Evolutionary conservation across 2,888 invertebrate species (phyloP).

Genomic region (Idaea aversata): DNA sequence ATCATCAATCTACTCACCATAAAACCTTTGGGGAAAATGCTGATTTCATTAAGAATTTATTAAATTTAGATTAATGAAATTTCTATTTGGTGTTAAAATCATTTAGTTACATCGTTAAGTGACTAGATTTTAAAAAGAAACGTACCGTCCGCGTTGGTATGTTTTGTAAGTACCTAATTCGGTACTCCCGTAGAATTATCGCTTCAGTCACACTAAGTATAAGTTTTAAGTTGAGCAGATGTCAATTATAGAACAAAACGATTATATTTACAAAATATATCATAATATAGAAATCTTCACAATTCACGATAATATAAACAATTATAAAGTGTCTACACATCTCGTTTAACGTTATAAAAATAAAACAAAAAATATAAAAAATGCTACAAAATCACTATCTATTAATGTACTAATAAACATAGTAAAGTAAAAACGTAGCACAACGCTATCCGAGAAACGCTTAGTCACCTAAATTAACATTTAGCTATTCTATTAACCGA

Average conservation of each 20-base stretch:
- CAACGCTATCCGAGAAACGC: constrained; percentile 49
- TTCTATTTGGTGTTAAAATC: constrained; percentile 31
- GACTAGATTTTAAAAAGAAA: constrained; percentile 44
- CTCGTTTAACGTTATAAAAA: constrained; percentile 54
- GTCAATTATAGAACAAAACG: constrained; percentile 74
- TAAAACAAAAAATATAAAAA: constrained; percentile 50
- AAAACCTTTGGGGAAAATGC: constrained; percentile 29
- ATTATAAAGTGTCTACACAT: constrained; percentile 64
- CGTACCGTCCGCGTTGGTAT: constrained; percentile 13
- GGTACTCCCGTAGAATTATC: constrained; percentile 13
- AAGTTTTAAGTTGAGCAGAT: constrained; percentile 78
- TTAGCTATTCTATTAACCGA: constrained; percentile 62
- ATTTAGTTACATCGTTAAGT: constrained; percentile 41
- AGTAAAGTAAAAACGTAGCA: constrained; percentile 48
- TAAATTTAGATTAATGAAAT: constrained; percentile 20
- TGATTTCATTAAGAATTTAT: constrained; percentile 15
- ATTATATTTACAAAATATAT: constrained; percentile 75
- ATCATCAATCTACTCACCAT: constrained; percentile 32
- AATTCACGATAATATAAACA: constrained; percentile 57
- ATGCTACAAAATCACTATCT: constrained; percentile 40
- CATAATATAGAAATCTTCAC: constrained; percentile 58
- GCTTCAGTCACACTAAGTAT: constrained; percentile 66
- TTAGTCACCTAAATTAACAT: constrained; percentile 46
- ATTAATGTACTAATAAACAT: constrained; percentile 35
- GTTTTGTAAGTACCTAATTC: constrained; percentile 13